A percentile compares a stretch with the other conserved stretches of the same genome.
phyloP scores from a whole-genome alignment of 2,797 vertebrate genomes.

The Lepus oiostolus region DNA sequence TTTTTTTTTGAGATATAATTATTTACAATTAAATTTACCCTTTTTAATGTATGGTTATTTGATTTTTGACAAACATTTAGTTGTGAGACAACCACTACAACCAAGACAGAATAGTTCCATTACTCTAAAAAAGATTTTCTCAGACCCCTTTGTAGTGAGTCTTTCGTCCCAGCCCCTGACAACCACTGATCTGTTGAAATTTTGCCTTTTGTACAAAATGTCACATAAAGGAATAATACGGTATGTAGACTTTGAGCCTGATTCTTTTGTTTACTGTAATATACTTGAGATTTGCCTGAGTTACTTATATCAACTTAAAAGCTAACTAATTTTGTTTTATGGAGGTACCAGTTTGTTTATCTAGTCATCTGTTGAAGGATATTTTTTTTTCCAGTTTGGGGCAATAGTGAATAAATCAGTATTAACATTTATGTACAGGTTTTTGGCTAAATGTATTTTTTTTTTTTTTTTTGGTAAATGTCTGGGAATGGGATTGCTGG shows the following conservation, averaged over 20 bases:
- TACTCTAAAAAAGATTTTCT: not conserved
- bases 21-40: not conserved
- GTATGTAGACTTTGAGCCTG: not conserved
- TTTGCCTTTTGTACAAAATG: not conserved
- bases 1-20: not conserved
- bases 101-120: not conserved
- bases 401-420: not conserved
- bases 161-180: not conserved
- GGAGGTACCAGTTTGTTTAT: not conserved
- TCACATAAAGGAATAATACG: not conserved
- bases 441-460: conserved; percentile 10
- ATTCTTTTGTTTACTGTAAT: not conserved
- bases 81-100: not conserved
- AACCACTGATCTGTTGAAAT: not conserved
- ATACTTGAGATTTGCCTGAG: not conserved
- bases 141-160: not conserved
- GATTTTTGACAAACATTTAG: conserved; percentile 5
- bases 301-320: not conserved
- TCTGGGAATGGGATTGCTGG: not conserved
- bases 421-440: not conserved
- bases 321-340: not conserved
- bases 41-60: not conserved
- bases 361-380: not conserved
- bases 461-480: conserved; percentile 9
- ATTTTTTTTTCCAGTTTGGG: not conserved